Evolutionary conservation across 2,797 vertebrate species (phyloP).

Genomic region (Crenuchus spilurus): DNA sequence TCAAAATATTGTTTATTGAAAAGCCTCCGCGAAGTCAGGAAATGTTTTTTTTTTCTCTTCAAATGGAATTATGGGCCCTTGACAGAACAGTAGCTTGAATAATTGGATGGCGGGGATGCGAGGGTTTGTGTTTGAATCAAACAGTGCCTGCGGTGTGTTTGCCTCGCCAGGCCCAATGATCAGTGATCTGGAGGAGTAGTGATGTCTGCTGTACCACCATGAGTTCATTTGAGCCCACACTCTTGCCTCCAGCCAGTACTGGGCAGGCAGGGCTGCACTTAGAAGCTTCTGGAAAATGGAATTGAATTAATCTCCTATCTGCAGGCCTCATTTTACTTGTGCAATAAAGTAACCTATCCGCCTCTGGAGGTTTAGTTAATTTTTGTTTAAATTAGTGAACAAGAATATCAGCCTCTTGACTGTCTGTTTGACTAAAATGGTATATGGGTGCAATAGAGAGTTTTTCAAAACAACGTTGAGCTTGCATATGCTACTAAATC

Average conservation of each 20-base stretch:
- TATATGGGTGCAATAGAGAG: too few relatives aligned
- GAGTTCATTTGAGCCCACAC: slow-evolving; percentile 42
- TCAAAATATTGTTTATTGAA: slow-evolving; percentile 71
- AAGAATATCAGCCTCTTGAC: background rate
- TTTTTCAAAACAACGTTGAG: too few relatives aligned
- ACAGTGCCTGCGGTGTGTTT: slow-evolving; percentile 72
- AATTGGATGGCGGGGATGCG: slow-evolving; percentile 71
- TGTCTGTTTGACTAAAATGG: background rate
- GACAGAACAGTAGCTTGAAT: slow-evolving; percentile 70
- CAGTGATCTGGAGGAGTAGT: slow-evolving; percentile 41
- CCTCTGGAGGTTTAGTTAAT: background rate
- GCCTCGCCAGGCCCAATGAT: slow-evolving; percentile 61
- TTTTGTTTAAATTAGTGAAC: background rate
- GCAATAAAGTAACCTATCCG: background rate
- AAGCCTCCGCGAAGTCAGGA: slow-evolving; percentile 66
- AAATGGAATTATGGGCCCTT: slow-evolving; percentile 70
- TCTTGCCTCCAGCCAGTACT: slow-evolving; percentile 41
- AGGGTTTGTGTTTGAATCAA: slow-evolving; percentile 65
- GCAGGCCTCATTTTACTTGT: background rate
- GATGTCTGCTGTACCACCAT: slow-evolving; percentile 30
- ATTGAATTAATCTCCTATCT: slow-evolving; percentile 40
- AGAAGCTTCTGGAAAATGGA: slow-evolving; percentile 41
- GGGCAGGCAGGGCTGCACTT: slow-evolving; percentile 35
- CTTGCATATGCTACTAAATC: too few relatives aligned
- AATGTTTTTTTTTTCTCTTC: slow-evolving; percentile 61